A percentile compares a stretch with the other conserved stretches of the same genome.
phyloP scores from a whole-genome alignment of 2,113 vertebrate genomes.

The Rhinolophus sinicus region DNA sequence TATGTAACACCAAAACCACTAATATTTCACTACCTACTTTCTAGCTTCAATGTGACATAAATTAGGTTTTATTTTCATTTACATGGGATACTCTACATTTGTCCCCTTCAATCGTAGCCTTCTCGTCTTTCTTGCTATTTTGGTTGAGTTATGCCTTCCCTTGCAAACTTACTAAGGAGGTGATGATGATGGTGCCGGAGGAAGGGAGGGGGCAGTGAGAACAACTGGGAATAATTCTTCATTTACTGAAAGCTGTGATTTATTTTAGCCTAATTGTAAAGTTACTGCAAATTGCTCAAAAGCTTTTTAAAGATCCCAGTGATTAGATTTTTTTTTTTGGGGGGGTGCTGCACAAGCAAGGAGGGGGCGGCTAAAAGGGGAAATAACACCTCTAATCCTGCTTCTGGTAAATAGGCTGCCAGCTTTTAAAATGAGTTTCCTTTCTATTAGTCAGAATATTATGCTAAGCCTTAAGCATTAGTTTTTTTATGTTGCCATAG shows the following conservation, averaged over 20 bases:
- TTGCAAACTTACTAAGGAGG: conserved; percentile 76
- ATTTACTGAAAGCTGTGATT: conserved; percentile 84
- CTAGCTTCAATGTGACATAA: conserved; percentile 37
- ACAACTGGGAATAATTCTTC: conserved; percentile 81
- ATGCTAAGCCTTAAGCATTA: conserved; percentile 99
- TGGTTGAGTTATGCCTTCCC: conserved; percentile 66
- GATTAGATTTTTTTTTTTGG: conserved; percentile 88
- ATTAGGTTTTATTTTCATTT: conserved; percentile 56
- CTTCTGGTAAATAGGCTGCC: conserved; percentile 91
- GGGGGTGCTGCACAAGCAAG: conserved; percentile 66
- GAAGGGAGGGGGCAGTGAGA: conserved; percentile 42
- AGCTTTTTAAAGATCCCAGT: conserved; percentile 88
- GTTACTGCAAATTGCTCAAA: conserved; percentile 88
- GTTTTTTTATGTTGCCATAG: conserved; percentile 99
- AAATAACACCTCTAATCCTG: conserved; percentile 93
- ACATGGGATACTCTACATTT: neutral
- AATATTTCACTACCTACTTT: conserved; percentile 57
- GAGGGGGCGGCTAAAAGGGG: conserved; percentile 88
- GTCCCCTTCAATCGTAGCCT: neutral
- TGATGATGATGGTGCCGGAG: conserved; percentile 1
- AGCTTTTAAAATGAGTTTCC: conserved; percentile 93
- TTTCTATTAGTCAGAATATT: conserved; percentile 96
- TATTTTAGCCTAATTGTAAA: conserved; percentile 89
- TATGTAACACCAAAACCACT: conserved; percentile 27
- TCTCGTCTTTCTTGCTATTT: conserved; percentile 55